A percentile compares a stretch with the other conserved stretches of the same genome.
phyloP scores from a whole-genome alignment of 2,113 vertebrate species.

The Nyctibius bracteatus region DNA sequence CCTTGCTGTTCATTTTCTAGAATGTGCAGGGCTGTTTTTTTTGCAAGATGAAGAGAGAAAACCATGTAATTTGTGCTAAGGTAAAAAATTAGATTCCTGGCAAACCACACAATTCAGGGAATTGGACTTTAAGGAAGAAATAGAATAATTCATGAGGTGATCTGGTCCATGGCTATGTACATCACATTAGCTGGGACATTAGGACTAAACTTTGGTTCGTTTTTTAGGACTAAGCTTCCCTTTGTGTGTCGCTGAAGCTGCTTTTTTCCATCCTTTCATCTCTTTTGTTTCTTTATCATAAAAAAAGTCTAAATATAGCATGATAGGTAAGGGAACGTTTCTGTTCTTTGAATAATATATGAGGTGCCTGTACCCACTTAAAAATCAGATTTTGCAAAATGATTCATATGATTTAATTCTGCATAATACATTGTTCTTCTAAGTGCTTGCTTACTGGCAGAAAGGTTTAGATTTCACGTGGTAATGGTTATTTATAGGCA shows the following conservation, averaged over 20 bases:
- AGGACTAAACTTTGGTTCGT: background rate
- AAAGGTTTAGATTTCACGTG: conserved; percentile 37
- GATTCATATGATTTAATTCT: conserved; percentile 41
- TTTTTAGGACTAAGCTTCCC: background rate
- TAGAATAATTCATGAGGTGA: background rate
- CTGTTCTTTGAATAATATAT: conserved; percentile 25
- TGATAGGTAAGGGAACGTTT: background rate
- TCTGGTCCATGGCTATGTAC: background rate
- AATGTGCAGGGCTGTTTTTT: background rate
- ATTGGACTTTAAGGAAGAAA: background rate
- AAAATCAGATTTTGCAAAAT: conserved; percentile 37
- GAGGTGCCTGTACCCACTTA: conserved; percentile 40
- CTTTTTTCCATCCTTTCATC: background rate
- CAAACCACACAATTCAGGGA: background rate
- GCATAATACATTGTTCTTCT: conserved; percentile 49
- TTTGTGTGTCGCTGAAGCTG: background rate
- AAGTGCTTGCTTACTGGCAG: background rate
- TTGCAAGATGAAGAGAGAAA: background rate
- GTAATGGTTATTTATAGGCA: conserved; percentile 30
- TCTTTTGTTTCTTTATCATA: conserved; percentile 2
- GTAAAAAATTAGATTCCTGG: background rate
- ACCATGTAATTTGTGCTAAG: background rate
- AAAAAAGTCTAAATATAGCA: conserved; percentile 14
- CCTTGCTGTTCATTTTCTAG: background rate
- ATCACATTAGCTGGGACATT: background rate